Conservation (phyloP, 2,888 invertebrate species). For the Stenoptilia bipunctidactyla region DNA sequence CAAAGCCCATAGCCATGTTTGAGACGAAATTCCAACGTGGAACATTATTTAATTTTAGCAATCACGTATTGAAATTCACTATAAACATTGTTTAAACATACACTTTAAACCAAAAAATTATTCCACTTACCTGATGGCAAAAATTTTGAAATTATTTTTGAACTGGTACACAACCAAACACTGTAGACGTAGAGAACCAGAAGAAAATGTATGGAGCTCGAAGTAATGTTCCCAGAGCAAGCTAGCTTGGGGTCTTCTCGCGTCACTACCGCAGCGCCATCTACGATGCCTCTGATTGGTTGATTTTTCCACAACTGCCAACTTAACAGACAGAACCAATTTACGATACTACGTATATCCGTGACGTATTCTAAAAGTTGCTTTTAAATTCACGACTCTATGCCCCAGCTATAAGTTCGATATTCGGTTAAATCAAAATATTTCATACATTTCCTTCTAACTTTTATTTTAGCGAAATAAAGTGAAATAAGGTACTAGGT, state of each 20-base stretch:
- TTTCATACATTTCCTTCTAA: slow-evolving; percentile 55
- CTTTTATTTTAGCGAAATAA: slow-evolving; percentile 20
- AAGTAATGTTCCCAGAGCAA: slow-evolving; percentile 64
- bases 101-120: slow-evolving; percentile 42
- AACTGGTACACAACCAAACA: slow-evolving; percentile 67
- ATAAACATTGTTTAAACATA: slow-evolving; percentile 41
- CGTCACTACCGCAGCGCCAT: slow-evolving; percentile 59
- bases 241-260: slow-evolving; percentile 65
- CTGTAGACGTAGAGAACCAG: slow-evolving; percentile 70
- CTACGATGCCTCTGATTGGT: slow-evolving; percentile 54
- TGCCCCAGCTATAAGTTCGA: fast-evolving
- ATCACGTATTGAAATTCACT: slow-evolving; percentile 35
- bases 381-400: slow-evolving; percentile 27
- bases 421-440: slow-evolving; percentile 17
- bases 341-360: slow-evolving; percentile 66
- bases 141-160: slow-evolving; percentile 70
- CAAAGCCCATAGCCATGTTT: slow-evolving; percentile 68
- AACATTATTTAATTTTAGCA: slow-evolving; percentile 44
- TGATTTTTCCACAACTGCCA: slow-evolving; percentile 38
- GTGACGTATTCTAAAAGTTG: slow-evolving; percentile 31
- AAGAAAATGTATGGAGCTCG: slow-evolving; percentile 72
- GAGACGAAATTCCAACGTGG: slow-evolving; percentile 69
- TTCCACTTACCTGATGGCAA: slow-evolving; percentile 67
- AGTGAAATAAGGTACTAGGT: no score
- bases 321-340: slow-evolving; percentile 30